Evolutionary conservation across 2,113 vertebrate species (phyloP), one percentile per base, ranked within the genome.

Genomic region (Lathamus discolor): DNA sequence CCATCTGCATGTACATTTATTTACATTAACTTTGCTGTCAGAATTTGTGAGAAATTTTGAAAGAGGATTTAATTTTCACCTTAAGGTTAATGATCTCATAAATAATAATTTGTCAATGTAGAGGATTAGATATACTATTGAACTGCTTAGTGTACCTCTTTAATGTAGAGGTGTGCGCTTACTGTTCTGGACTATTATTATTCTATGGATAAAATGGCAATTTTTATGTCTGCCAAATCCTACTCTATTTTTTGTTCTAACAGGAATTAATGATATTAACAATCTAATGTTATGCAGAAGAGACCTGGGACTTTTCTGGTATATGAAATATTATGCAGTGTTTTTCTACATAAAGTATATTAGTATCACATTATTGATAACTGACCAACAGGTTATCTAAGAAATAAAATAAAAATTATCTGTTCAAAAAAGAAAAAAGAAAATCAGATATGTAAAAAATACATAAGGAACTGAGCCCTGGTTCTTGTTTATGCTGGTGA

Each of bases 11-110:
- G 52, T 91, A 51, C 82, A 91, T 96, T 96, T 85, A 85, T 96
- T 95, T 96, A 90, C 93, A 97, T 97, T 95, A 97, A 85, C 1
- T 3, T 75, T 87, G 48, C 89, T 95, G 89, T 92, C 96, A 94
- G 75, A 85, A 59, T 89, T 88, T 86, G 69, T 96, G 82, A 91
- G 90, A 94, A 87, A 92, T 78, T 94, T 90, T 88, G 94, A 88
- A 86, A 89, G 73, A 91, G 69, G 51, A 80, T 96, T 96, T 97
- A 51, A 94, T 95, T 94, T 96, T 92, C 61, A 85, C 79, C 67
- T 94, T 85, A 82, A 41, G 63, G 88, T 92, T 96, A 97, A 92
- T 88, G 74, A 8, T 89, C 57, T 93, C 91, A 90, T 93, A 95
- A 95, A 91, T 96, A 95, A 93, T 79, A 93, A 95, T 96, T 94